Evolutionary conservation across 2,113 vertebrate species (phyloP).

Genomic region (Zeus faber): DNA sequence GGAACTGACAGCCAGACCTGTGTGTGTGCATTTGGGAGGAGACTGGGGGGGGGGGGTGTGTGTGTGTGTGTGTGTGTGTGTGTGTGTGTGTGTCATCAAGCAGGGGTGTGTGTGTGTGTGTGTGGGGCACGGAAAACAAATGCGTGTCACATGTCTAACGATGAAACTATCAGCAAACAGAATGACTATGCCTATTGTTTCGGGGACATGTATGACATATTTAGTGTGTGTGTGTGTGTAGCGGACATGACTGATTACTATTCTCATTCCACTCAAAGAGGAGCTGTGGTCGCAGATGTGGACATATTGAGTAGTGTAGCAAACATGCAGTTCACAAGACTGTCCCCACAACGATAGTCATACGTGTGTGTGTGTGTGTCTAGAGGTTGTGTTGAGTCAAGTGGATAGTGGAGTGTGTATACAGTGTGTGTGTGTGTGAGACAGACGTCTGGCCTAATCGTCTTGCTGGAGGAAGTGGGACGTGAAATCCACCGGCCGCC

Average conservation of each 20-base stretch:
- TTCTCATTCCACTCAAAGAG: too few species aligned
- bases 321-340: too few species aligned
- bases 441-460: constrained; percentile 73
- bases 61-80: constrained; percentile 19
- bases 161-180: too few species aligned
- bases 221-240: neutral
- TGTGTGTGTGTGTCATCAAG: constrained; percentile 1
- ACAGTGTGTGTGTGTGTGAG: constrained; percentile 33
- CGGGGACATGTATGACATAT: too few species aligned
- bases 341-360: too few species aligned
- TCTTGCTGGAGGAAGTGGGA: constrained; percentile 69
- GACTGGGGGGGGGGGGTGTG: neutral
- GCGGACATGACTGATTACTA: too few species aligned
- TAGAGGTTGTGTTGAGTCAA: constrained; percentile 1
- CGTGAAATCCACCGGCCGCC: constrained; percentile 70
- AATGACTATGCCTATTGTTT: too few species aligned
- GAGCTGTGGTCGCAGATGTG: too few species aligned
- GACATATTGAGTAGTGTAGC: too few species aligned
- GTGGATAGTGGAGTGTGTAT: constrained; percentile 18
- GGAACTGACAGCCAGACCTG: constrained; percentile 58
- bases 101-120: too few species aligned
- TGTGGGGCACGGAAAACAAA: too few species aligned
- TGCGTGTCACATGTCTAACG: too few species aligned
- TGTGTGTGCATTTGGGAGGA: constrained; percentile 20
- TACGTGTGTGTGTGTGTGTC: constrained; percentile 1